Base-by-base conservation (phyloP, 2,113 vertebrate species). In the Speoplatyrhinus poulsoni region DNA sequence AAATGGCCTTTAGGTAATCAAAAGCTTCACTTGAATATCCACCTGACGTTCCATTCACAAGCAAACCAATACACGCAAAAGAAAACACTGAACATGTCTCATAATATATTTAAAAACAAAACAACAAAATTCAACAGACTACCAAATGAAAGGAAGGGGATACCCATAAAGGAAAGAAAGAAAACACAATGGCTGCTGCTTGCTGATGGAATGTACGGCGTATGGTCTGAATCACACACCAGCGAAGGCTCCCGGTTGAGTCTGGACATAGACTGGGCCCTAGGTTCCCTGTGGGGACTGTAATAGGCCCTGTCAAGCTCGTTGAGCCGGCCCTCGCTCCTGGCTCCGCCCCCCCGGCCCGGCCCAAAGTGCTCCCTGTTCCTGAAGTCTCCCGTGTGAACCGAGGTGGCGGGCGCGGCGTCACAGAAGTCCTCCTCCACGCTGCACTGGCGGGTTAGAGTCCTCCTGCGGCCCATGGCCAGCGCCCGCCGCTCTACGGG, bases 201-300 rank as follows among this genome's bases (percentile, higher is more conserved):
- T 92, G 75, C 87, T 80, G 82, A 91, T 92, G 90, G 76, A 85
- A 89, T 87, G 86, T 90, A 95, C 95, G 93, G 95, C 95, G 91
- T 93, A 87, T 89, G 88, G 87, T 85, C 74, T 74, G 91, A 85
- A 87, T 89, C 94, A 97, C 97, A 98, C 97, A 99, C 97, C 97
- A 90, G 88, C 82, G 93, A 88, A 87, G 95, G 93, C 87, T 94
- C 90, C 69, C 92, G 91, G 94, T 86, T 92, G 85, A 94, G 90
- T 77, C 90, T 92, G 86, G 94, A 88, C 84, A 89, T 91, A 81
- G 71, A 91, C 83, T 91, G 82, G 73, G 93, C 92, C 92, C 94
- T 90, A 89, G 89, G 77, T 85, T 92, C 91, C 73, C 90, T 92
- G 90, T 87, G 90, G 76, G 82, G 89, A 70, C 79, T 85, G 64